Evolutionary conservation across 2,797 vertebrate species (phyloP).

Genomic region (Hypotaenidia philippensis): DNA sequence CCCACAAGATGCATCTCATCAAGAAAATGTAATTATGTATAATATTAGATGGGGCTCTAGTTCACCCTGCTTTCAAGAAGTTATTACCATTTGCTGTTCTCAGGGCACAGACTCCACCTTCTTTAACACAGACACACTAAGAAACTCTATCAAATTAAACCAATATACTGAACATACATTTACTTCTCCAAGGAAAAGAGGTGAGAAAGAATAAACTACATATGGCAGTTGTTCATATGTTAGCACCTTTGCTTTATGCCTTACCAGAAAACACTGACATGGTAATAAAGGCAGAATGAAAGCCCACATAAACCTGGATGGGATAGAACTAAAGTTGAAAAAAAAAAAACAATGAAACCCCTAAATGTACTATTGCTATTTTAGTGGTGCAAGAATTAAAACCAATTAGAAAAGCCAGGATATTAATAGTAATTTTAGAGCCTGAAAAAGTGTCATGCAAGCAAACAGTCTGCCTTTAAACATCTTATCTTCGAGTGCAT

Average conservation of each 20-base stretch:
- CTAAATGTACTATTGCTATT: not conserved
- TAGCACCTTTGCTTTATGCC: not conserved
- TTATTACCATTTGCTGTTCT: not conserved
- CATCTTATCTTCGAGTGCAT: not conserved
- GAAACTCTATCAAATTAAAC: not conserved
- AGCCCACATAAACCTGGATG: not conserved
- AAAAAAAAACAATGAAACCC: not conserved
- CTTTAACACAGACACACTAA: not conserved
- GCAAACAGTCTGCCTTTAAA: constrained; percentile 13
- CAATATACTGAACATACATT: not conserved
- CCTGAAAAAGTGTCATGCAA: not conserved
- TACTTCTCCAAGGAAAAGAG: not conserved
- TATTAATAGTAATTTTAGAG: constrained; percentile 16
- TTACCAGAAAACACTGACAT: not conserved
- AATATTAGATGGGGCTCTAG: not conserved
- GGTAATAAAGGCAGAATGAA: not conserved
- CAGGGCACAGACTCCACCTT: not conserved
- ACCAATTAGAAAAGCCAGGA: not conserved
- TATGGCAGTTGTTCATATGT: not conserved
- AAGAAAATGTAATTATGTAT: not conserved
- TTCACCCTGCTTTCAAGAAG: not conserved
- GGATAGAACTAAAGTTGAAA: not conserved
- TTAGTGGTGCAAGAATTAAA: not conserved
- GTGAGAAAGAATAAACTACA: not conserved
- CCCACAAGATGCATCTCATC: not conserved